Percentiles rank a stretch among this genome's conserved stretches.
Evolutionary conservation across 1,140 invertebrate species (phyloP).

Genomic region (Zaprionus ghesquierei): DNA sequence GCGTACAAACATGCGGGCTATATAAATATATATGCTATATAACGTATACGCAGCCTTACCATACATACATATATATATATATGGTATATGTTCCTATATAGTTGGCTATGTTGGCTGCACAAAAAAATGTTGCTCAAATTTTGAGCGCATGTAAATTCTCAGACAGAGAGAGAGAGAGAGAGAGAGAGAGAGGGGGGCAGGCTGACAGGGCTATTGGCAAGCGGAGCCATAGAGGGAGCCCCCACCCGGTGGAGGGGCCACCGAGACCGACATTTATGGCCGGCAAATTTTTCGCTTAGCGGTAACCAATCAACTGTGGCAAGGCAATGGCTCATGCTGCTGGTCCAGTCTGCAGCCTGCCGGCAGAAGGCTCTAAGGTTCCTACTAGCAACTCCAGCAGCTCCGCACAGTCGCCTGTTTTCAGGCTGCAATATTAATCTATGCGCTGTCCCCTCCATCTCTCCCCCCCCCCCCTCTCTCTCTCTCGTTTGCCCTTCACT

Average conservation of each 20-base stretch:
- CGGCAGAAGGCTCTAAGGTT: background rate
- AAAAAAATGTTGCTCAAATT: slow-evolving; percentile 29
- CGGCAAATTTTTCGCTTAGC: slow-evolving; percentile 68
- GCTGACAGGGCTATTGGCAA: background rate
- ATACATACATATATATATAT: background rate
- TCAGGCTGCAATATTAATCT: slow-evolving; percentile 12
- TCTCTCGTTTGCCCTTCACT: background rate
- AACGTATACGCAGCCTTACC: background rate
- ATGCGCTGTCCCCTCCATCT: background rate
- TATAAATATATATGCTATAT: slow-evolving; percentile 9
- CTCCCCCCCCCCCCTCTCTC: too few relatives aligned
- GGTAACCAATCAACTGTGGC: slow-evolving; percentile 68
- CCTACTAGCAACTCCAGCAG: background rate
- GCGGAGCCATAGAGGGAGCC: background rate
- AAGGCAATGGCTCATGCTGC: slow-evolving; percentile 18
- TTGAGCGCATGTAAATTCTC: slow-evolving; percentile 61
- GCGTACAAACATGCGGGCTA: slow-evolving; percentile 4
- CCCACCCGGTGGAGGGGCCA: background rate
- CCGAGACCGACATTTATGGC: slow-evolving; percentile 64
- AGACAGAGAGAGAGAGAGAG: background rate
- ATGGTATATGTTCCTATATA: slow-evolving; percentile 7
- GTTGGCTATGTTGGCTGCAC: slow-evolving; percentile 6
- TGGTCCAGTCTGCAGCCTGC: background rate
- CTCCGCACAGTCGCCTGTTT: background rate
- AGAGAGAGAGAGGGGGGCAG: background rate